These are phyloP conservation scores for Trididemnum clinides DNA, from an alignment of 23 tunicate genomes.

Conservation along the genomic window DNA sequence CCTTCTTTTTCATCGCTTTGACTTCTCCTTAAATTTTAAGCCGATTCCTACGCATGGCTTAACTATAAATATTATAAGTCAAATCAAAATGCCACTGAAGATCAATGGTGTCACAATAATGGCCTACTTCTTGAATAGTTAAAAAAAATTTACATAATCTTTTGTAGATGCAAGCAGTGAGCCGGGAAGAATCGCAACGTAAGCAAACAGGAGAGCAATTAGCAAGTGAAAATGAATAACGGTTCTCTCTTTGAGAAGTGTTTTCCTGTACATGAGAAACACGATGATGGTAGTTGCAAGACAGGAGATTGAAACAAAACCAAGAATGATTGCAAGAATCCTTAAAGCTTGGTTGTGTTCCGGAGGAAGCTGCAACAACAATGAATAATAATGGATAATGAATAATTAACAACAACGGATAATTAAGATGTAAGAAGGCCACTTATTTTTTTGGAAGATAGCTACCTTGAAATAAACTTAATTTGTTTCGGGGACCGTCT, in stretches of 20 bases:
- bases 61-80: too few species aligned
- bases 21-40: too few species aligned
- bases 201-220: conserved; percentile 71
- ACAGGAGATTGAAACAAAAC: conserved; percentile 51
- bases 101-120: too few species aligned
- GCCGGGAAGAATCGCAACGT: conserved; percentile 48
- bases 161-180: conserved; percentile 35
- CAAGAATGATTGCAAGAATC: conserved; percentile 50
- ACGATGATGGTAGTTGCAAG: conserved; percentile 53
- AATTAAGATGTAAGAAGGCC: background rate
- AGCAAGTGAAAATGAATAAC: conserved; percentile 80
- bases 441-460: too few species aligned
- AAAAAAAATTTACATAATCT: too few species aligned
- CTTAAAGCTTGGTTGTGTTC: conserved; percentile 40
- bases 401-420: background rate
- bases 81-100: too few species aligned
- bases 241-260: conserved; percentile 72
- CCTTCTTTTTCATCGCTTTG: too few species aligned
- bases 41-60: too few species aligned
- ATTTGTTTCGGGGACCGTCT: too few species aligned
- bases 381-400: background rate
- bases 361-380: conserved; percentile 41
- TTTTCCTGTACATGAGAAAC: conserved; percentile 63
- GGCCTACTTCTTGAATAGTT: too few species aligned
- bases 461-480: too few species aligned